Conservation (phyloP, 2,113 vertebrate species). For the Chlamydotis undulata region DNA sequence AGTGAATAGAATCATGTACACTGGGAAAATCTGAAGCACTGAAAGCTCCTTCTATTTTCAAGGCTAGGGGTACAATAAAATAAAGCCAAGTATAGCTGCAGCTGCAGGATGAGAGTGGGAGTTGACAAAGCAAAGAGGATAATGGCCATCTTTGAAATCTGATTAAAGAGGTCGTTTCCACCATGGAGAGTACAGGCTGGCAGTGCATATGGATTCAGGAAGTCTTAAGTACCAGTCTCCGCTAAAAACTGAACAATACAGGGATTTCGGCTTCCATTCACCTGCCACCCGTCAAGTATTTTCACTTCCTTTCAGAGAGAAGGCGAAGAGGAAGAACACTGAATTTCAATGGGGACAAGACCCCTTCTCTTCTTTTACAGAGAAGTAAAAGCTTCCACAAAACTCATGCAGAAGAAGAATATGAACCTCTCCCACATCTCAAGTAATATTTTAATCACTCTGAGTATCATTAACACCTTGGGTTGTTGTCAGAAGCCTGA, state of each 20-base stretch:
- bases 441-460: not conserved
- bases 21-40: not conserved
- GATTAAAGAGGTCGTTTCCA: not conserved
- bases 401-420: not conserved
- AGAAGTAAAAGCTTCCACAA: not conserved
- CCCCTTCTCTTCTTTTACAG: too few species aligned
- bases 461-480: not conserved
- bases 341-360: not conserved
- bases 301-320: not conserved
- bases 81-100: not conserved
- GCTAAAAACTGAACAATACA: not conserved
- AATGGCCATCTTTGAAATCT: not conserved
- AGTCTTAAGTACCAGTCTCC: not conserved
- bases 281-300: not conserved
- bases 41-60: slow-evolving; percentile 13
- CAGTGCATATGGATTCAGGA: not conserved
- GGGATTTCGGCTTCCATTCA: not conserved
- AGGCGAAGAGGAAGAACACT: not conserved
- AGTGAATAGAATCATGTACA: rapidly evolving
- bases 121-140: not conserved
- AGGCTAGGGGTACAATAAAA: not conserved
- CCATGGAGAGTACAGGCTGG: not conserved
- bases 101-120: slow-evolving; percentile 8
- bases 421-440: not conserved
- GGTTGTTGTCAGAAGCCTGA: not conserved